phyloP scores from a whole-genome alignment of 2,113 vertebrate genomes.

The Xiphorhynchus elegans region DNA sequence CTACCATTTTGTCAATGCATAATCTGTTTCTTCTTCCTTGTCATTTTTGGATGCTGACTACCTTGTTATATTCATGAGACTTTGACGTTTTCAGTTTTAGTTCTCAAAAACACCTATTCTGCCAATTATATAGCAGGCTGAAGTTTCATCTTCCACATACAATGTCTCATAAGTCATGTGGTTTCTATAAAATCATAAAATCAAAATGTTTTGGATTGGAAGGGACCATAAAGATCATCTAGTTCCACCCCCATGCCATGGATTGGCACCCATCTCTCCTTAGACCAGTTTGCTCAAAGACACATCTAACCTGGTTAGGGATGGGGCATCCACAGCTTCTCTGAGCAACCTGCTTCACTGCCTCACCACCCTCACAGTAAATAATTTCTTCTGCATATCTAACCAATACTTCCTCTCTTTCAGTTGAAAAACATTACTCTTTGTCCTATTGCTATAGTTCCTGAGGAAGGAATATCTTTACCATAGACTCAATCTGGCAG shows the following conservation, averaged over 20 bases:
- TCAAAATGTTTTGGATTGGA: neutral
- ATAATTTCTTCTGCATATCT: neutral
- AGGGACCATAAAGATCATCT: neutral
- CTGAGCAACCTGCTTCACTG: neutral
- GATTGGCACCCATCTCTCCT: neutral
- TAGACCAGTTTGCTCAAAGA: neutral
- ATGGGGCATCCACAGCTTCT: neutral
- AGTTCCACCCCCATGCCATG: neutral
- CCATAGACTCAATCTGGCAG: neutral
- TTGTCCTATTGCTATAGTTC: neutral
- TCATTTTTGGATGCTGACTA: neutral
- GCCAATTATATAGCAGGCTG: neutral
- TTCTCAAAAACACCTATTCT: neutral
- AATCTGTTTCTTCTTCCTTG: neutral
- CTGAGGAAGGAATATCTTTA: neutral
- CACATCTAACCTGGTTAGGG: too few species aligned
- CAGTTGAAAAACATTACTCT: neutral
- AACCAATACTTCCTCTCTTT: neutral
- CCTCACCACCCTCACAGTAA: neutral
- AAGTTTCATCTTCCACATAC: neutral
- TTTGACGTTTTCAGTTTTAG: neutral
- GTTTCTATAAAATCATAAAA: neutral
- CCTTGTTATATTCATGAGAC: neutral
- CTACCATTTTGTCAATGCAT: neutral
- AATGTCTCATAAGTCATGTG: neutral